Conservation (phyloP, 2,113 vertebrate genomes). For the Pterocles orientalis region DNA sequence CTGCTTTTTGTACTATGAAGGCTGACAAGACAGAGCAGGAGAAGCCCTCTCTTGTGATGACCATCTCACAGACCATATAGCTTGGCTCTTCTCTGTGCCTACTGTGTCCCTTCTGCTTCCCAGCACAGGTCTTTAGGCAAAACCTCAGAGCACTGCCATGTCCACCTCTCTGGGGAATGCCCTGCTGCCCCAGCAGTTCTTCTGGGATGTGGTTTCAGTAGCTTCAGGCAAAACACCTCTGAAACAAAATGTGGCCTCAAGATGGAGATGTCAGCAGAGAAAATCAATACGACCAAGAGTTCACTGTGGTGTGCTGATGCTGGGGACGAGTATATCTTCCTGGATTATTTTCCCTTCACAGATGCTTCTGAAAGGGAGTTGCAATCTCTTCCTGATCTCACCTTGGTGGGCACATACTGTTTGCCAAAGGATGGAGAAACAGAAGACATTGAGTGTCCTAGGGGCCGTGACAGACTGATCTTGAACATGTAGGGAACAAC, state of each 20-base stretch:
- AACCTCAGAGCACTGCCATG: neutral
- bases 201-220: neutral
- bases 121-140: neutral
- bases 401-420: neutral
- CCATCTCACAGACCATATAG: neutral
- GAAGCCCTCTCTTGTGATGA: neutral
- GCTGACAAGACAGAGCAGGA: neutral
- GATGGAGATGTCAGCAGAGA: neutral
- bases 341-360: neutral
- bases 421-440: neutral
- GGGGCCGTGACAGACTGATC: neutral
- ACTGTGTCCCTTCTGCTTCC: neutral
- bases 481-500: neutral
- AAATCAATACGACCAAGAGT: neutral
- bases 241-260: neutral
- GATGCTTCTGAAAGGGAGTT: neutral
- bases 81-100: neutral
- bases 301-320: rapidly evolving
- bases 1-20: neutral
- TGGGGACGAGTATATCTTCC: neutral
- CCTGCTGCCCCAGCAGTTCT: neutral
- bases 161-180: neutral
- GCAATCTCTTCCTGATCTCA: neutral
- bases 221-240: neutral
- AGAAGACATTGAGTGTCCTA: neutral